These are phyloP conservation scores for Drosophila sulfurigaster DNA, from an alignment of 1,140 invertebrate species.

Conservation along the genomic window DNA sequence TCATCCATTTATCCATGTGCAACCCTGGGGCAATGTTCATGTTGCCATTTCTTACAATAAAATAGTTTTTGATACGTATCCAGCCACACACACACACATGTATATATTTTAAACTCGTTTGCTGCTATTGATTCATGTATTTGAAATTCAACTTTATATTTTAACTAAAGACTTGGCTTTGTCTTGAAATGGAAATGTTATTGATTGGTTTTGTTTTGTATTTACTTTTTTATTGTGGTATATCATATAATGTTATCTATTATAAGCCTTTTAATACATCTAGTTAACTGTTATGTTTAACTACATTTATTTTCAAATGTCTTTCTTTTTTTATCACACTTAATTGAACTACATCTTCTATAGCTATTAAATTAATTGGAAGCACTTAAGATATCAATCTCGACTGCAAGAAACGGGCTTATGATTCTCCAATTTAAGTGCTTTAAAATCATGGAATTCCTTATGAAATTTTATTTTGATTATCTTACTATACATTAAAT, in stretches of 20 bases:
- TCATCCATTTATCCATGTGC: constrained; percentile 54
- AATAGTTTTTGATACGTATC: constrained; percentile 18
- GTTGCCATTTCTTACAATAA: constrained; percentile 35
- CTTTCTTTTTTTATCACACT: neutral
- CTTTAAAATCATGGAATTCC: neutral
- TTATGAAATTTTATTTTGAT: too few species aligned
- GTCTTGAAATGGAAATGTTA: neutral
- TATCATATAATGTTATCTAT: neutral
- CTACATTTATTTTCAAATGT: neutral
- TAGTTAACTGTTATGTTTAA: neutral
- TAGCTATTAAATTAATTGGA: neutral
- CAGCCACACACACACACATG: neutral
- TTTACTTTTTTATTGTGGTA: neutral
- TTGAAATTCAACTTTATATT: neutral
- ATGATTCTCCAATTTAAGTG: too few species aligned
- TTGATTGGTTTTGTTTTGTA: neutral
- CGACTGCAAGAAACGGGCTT: neutral
- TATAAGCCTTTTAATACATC: neutral
- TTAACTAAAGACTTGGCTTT: neutral
- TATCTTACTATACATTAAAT: too few species aligned
- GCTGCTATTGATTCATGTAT: neutral
- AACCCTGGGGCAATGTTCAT: constrained; percentile 58
- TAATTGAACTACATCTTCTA: neutral
- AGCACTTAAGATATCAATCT: neutral
- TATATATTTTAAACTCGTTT: neutral